These are phyloP conservation scores for Amblyornis subalaris DNA, from an alignment of 2,113 vertebrate genomes.

Conservation along the genomic window DNA sequence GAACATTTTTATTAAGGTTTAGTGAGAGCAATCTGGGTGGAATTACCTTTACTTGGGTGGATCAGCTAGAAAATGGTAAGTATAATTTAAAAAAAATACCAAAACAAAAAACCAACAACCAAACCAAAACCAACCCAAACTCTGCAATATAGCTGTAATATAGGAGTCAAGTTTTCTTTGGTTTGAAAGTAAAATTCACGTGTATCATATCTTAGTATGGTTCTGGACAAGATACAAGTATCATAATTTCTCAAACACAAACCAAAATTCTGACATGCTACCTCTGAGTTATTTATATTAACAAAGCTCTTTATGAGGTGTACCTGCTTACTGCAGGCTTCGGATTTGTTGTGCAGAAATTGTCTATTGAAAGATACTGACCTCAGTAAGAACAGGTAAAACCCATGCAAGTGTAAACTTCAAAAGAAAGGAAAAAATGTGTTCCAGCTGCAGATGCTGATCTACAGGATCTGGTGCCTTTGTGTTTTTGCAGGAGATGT, in stretches of 20 bases:
- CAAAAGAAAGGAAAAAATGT: not conserved
- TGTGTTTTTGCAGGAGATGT: conserved; percentile 79
- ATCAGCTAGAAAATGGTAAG: conserved; percentile 85
- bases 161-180: not conserved
- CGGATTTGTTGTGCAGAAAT: not conserved
- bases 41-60: conserved; percentile 98
- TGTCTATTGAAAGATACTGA: not conserved
- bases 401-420: not conserved
- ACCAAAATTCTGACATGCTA: not conserved
- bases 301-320: not conserved
- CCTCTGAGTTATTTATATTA: not conserved
- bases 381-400: not conserved
- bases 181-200: not conserved
- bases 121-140: not conserved
- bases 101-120: not conserved
- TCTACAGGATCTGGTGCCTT: not conserved
- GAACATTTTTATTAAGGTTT: conserved; percentile 92
- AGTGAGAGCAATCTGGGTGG: conserved; percentile 96
- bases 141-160: not conserved
- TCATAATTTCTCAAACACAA: not conserved
- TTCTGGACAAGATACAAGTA: not conserved
- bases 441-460: not conserved
- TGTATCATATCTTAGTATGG: not conserved
- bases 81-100: not conserved
- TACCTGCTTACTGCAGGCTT: not conserved